Conservation (phyloP, 2,797 vertebrate genomes). For the Phaenicophaeus curvirostris region DNA sequence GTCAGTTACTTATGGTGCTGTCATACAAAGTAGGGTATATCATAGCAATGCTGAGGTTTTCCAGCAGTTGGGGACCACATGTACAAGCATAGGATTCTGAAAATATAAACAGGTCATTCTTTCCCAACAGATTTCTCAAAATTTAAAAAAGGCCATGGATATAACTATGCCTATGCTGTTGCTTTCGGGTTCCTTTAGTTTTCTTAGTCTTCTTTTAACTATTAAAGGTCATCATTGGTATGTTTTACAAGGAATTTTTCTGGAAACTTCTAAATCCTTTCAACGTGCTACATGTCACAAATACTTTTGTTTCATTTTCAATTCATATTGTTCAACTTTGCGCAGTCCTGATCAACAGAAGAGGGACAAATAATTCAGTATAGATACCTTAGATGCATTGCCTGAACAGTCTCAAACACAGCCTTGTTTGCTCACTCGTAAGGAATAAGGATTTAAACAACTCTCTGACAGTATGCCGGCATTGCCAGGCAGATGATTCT, state of each 20-base stretch:
- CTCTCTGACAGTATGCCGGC: neutral
- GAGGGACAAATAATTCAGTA: neutral
- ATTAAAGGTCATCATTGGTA: rapidly evolving
- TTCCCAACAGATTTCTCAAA: neutral
- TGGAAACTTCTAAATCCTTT: neutral
- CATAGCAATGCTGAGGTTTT: neutral
- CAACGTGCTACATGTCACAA: neutral
- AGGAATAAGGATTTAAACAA: neutral
- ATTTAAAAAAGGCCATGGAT: neutral
- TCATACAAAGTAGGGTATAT: rapidly evolving
- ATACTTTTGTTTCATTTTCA: neutral
- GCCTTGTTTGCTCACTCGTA: neutral
- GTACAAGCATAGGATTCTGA: neutral
- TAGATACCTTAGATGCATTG: neutral
- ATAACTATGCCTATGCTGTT: neutral
- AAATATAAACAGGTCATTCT: neutral
- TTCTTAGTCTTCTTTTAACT: neutral
- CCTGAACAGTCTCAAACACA: neutral
- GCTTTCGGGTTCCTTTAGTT: neutral
- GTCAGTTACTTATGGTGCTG: neutral
- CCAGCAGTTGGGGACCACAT: neutral
- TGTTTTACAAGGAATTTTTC: neutral
- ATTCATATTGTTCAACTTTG: neutral
- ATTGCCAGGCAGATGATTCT: neutral
- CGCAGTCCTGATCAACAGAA: neutral